Conservation (phyloP, 2,888 invertebrate genomes). For the Euclidia mi region DNA sequence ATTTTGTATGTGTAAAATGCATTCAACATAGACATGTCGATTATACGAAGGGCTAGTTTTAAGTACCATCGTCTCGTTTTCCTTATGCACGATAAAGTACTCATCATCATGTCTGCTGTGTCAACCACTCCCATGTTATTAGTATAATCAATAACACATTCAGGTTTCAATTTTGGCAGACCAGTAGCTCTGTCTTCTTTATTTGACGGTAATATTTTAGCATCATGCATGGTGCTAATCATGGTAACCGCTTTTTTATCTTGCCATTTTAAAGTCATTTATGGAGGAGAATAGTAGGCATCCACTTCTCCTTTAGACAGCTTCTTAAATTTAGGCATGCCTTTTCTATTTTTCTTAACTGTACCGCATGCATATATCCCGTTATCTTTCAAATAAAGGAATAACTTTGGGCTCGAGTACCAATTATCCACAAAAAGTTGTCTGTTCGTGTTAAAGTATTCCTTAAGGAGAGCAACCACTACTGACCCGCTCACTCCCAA, state of each 20-base stretch:
- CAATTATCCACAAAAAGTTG: slow-evolving; percentile 49
- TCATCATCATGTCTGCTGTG: slow-evolving; percentile 61
- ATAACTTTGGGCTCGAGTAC: slow-evolving; percentile 47
- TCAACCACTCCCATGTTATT: slow-evolving; percentile 64
- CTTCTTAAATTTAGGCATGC: slow-evolving; percentile 41
- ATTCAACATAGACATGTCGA: slow-evolving; percentile 48
- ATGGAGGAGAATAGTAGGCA: slow-evolving; percentile 19
- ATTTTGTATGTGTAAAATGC: no score
- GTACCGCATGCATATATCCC: slow-evolving; percentile 49
- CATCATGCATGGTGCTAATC: slow-evolving; percentile 33
- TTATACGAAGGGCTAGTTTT: slow-evolving; percentile 63
- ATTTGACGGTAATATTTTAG: slow-evolving; percentile 28
- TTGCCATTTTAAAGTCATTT: slow-evolving; percentile 59
- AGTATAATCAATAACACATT: slow-evolving; percentile 57
- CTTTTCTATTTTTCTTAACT: slow-evolving; percentile 36
- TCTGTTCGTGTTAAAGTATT: slow-evolving; percentile 39
- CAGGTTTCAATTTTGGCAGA: slow-evolving; percentile 39
- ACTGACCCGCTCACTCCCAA: slow-evolving; percentile 39
- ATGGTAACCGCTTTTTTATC: slow-evolving; percentile 57
- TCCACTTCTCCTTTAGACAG: slow-evolving; percentile 19
- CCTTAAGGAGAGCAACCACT: slow-evolving; percentile 40
- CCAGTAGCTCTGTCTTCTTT: slow-evolving; percentile 34
- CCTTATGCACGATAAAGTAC: slow-evolving; percentile 55
- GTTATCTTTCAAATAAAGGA: slow-evolving; percentile 41
- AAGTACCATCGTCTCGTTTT: slow-evolving; percentile 66